Percentiles rank a stretch among this genome's conserved stretches.
phyloP scores from a whole-genome alignment of 2,797 vertebrate species.

The Sylvia borin region DNA sequence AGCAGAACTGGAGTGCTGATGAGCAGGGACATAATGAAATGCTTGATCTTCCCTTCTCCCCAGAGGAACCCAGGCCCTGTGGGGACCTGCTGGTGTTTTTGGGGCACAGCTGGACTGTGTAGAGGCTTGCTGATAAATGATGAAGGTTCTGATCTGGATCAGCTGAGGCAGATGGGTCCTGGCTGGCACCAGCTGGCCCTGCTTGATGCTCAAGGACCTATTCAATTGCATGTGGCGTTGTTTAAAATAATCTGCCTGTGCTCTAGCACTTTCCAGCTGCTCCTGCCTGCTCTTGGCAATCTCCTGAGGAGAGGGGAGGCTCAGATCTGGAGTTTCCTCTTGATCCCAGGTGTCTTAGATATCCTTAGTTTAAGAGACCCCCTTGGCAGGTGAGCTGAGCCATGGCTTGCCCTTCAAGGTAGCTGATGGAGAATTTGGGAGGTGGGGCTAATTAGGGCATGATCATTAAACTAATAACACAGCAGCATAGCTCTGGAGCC shows the following conservation, averaged over 20 bases:
- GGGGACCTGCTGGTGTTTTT: background rate
- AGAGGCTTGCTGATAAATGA: background rate
- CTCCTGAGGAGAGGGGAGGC: background rate
- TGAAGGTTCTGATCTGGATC: background rate
- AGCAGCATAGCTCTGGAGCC: background rate
- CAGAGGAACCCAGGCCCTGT: background rate
- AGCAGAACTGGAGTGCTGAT: background rate
- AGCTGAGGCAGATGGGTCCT: background rate
- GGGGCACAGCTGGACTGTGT: background rate
- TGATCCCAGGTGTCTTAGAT: background rate
- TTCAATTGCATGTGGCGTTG: background rate
- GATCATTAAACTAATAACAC: background rate
- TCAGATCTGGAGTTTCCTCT: background rate
- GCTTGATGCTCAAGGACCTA: background rate
- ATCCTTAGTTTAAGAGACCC: background rate
- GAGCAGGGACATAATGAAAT: background rate
- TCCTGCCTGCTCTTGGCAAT: background rate
- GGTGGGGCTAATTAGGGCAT: background rate
- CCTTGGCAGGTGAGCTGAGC: background rate
- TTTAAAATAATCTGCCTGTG: background rate
- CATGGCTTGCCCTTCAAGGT: background rate
- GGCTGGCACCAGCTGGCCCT: background rate
- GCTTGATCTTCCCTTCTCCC: background rate
- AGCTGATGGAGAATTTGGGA: background rate
- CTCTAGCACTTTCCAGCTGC: background rate